Conservation (phyloP, 2,113 vertebrate species). For the Hemicordylus capensis region DNA sequence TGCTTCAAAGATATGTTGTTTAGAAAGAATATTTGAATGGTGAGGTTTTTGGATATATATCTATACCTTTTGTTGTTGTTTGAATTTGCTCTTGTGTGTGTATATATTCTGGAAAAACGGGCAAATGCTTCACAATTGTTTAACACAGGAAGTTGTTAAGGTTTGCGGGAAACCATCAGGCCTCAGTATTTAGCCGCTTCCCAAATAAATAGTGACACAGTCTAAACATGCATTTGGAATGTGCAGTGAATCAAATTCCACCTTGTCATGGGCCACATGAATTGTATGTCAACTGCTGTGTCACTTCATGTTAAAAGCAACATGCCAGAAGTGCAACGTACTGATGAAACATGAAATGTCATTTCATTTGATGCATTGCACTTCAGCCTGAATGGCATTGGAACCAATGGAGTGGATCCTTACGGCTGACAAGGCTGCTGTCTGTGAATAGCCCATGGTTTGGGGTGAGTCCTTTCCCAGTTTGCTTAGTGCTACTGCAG, state of each 20-base stretch:
- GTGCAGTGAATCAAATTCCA: neutral
- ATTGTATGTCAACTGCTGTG: neutral
- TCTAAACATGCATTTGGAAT: neutral
- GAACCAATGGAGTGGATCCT: neutral
- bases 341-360: neutral
- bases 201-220: constrained; percentile 19
- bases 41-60: constrained; percentile 9
- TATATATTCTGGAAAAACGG: constrained; percentile 26
- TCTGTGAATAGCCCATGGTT: constrained; percentile 12
- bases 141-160: constrained; percentile 26
- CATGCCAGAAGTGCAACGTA: neutral
- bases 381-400: constrained; percentile 13
- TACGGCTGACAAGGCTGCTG: neutral
- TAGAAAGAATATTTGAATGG: constrained; percentile 45
- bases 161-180: constrained; percentile 12
- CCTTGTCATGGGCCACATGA: neutral
- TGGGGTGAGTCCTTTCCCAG: constrained; percentile 43
- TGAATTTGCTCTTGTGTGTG: constrained; percentile 14
- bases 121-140: neutral
- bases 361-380: neutral
- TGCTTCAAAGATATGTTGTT: constrained; percentile 51
- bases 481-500: constrained; percentile 48
- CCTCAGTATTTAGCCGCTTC: constrained; percentile 11
- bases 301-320: constrained; percentile 18
- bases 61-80: no score